These are phyloP conservation scores for Knipowitschia caucasica DNA, from an alignment of 2,797 vertebrate genomes.

Conservation along the genomic window DNA sequence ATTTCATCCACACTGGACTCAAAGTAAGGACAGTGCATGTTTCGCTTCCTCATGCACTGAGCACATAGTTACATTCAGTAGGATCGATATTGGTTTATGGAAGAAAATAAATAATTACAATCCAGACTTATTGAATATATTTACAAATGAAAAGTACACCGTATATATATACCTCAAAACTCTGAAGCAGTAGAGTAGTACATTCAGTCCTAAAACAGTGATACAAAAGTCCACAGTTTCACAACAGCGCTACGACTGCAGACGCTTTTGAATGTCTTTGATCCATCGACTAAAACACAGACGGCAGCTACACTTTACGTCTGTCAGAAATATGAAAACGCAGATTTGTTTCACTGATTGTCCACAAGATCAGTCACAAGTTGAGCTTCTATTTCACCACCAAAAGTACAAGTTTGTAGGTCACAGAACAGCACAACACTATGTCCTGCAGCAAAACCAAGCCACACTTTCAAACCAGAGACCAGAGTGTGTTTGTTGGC, in stretches of 20 bases:
- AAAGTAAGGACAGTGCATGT: slow-evolving; percentile 77
- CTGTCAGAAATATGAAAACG: slow-evolving; percentile 22
- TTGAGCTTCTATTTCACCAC: slow-evolving; percentile 8
- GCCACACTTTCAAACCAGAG: not conserved
- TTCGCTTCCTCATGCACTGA: slow-evolving; percentile 73
- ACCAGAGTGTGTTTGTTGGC: not conserved
- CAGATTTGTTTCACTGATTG: slow-evolving; percentile 58
- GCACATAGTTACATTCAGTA: slow-evolving; percentile 29
- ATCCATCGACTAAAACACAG: not conserved
- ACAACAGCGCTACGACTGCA: slow-evolving; percentile 7
- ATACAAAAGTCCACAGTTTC: slow-evolving; percentile 14
- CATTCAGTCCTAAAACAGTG: slow-evolving; percentile 8
- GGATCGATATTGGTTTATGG: slow-evolving; percentile 13
- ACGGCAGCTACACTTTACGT: not conserved
- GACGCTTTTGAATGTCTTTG: not conserved
- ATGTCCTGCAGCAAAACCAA: slow-evolving; percentile 1
- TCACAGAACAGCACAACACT: slow-evolving; percentile 8
- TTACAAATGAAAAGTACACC: slow-evolving; percentile 42
- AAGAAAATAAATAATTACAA: slow-evolving; percentile 56
- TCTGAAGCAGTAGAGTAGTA: slow-evolving; percentile 5
- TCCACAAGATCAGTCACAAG: slow-evolving; percentile 47
- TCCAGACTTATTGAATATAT: slow-evolving; percentile 37
- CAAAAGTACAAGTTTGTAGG: slow-evolving; percentile 13
- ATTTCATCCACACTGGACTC: slow-evolving; percentile 55
- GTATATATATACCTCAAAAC: slow-evolving; percentile 25